These are phyloP conservation scores for Tortricodes alternella DNA, from an alignment of 2,888 invertebrate genomes.

Conservation along the genomic window DNA sequence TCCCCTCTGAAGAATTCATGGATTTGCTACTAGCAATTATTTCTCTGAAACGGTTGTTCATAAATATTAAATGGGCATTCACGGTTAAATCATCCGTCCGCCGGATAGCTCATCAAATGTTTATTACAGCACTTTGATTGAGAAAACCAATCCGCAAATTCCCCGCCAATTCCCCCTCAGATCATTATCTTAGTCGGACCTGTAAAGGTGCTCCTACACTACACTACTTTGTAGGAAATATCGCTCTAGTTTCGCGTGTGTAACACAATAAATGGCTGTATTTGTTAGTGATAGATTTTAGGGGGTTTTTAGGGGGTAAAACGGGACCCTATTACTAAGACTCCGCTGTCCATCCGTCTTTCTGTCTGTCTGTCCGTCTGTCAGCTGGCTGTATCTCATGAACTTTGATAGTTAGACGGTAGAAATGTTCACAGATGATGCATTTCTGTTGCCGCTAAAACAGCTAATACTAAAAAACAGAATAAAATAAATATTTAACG, in stretches of 20 bases:
- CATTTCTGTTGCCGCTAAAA: no score
- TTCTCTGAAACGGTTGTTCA: constrained; percentile 9
- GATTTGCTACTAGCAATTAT: constrained; percentile 5
- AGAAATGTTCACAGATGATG: no score
- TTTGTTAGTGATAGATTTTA: no score
- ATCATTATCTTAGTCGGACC: constrained; percentile 50
- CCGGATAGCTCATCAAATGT: constrained; percentile 57
- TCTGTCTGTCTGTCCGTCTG: no score
- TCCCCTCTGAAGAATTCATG: neutral
- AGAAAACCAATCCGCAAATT: constrained; percentile 55
- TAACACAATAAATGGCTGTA: no score
- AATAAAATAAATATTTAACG: no score
- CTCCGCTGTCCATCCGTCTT: no score
- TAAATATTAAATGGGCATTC: constrained; percentile 9
- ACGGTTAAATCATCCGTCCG: constrained; percentile 38
- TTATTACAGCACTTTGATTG: constrained; percentile 60
- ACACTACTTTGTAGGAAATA: neutral
- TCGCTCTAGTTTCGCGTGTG: neutral
- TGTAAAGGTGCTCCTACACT: constrained; percentile 12
- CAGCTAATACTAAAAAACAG: no score
- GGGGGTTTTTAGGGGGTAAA: no score
- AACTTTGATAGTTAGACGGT: no score
- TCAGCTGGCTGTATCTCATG: no score
- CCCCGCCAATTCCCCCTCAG: constrained; percentile 46
- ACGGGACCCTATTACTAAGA: no score